Conservation (phyloP, 1,140 invertebrate genomes). For the Aphis gossypii region DNA sequence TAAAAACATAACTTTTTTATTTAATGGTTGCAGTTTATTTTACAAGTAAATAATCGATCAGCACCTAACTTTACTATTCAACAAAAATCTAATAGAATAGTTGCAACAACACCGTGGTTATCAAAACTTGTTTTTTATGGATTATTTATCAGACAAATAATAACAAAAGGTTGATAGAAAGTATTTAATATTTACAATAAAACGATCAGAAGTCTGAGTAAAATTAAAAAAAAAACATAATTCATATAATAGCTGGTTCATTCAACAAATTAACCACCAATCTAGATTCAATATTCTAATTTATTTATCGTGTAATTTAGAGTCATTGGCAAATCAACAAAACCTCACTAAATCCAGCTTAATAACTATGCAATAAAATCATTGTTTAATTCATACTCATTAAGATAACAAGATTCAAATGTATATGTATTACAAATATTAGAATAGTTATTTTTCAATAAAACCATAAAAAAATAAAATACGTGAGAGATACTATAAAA, state of each 20-base stretch:
- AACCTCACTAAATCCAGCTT: background rate
- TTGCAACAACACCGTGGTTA: background rate
- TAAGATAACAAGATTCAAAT: background rate
- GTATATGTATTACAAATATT: background rate
- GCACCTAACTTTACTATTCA: no score
- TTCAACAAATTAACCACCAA: no score
- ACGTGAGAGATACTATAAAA: background rate
- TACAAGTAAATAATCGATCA: no score
- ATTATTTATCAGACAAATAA: background rate
- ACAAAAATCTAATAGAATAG: no score
- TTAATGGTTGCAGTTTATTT: no score
- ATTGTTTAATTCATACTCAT: background rate
- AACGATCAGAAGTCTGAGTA: no score
- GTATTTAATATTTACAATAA: no score
- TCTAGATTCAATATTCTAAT: no score
- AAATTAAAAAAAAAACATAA: no score
- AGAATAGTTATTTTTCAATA: background rate
- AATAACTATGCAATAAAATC: background rate
- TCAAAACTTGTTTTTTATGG: background rate
- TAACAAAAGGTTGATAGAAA: background rate
- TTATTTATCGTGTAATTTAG: background rate
- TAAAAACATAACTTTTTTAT: no score
- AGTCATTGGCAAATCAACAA: background rate
- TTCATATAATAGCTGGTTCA: no score
- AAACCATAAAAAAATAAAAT: background rate